Evolutionary conservation across 2,113 vertebrate genomes (phyloP).

Genomic region (Hipposideros armiger): DNA sequence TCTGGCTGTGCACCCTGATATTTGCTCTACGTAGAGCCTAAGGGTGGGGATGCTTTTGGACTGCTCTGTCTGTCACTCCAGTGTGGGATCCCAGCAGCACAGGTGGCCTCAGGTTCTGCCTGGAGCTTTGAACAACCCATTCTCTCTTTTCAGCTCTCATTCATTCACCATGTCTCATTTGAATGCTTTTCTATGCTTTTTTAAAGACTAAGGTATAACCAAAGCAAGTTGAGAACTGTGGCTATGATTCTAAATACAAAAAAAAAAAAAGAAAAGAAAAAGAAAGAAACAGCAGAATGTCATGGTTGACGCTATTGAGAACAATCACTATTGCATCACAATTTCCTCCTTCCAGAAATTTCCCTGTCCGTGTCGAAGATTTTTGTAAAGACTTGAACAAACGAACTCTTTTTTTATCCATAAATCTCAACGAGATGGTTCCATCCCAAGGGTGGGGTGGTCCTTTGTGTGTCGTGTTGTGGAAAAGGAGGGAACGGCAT

Average conservation of each 20-base stretch:
- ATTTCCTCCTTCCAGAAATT: constrained; percentile 34
- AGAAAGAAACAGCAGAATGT: not conserved
- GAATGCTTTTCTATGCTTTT: constrained; percentile 26
- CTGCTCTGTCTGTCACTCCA: accelerated
- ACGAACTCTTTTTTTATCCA: not conserved
- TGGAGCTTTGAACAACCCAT: not conserved
- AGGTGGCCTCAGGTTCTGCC: not conserved
- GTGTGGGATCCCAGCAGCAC: not conserved
- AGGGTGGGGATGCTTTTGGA: not conserved
- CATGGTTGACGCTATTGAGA: not conserved
- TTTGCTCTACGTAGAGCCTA: not conserved
- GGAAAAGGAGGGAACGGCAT: not conserved
- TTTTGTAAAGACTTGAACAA: constrained; percentile 18
- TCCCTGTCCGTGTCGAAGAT: not conserved
- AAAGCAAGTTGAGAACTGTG: constrained; percentile 36
- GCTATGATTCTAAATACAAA: not conserved
- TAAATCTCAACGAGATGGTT: not conserved
- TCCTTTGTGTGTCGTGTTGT: not conserved
- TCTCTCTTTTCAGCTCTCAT: not conserved
- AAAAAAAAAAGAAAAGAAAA: not conserved
- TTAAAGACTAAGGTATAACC: not conserved
- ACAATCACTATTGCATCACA: not conserved
- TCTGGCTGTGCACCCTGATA: not conserved
- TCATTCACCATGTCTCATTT: not conserved
- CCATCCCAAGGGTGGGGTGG: not conserved